These are phyloP conservation scores for Ips typographus DNA, from an alignment of 1,140 invertebrate genomes.

Conservation along the genomic window DNA sequence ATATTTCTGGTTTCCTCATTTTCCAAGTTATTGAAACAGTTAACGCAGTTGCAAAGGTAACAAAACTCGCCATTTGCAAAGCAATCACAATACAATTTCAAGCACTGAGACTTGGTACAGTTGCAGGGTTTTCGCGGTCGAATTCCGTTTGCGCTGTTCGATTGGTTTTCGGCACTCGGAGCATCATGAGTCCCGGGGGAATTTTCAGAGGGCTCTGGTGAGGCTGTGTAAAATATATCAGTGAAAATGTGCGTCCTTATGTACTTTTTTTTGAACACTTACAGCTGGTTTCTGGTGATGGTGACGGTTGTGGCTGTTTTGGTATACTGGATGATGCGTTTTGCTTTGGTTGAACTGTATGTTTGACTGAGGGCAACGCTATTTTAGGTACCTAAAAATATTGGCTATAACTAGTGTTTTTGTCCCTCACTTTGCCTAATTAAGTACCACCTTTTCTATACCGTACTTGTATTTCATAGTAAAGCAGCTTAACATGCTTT, in stretches of 20 bases:
- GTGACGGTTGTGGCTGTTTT: background rate
- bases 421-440: too few relatives aligned
- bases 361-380: constrained; percentile 33
- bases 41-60: constrained; percentile 96
- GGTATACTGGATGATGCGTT: constrained; percentile 7
- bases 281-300: constrained; percentile 20
- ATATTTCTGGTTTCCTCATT: constrained; percentile 94
- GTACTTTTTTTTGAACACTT: background rate
- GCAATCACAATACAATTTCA: constrained; percentile 99
- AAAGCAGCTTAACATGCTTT: too few relatives aligned
- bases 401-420: background rate
- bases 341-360: constrained; percentile 6
- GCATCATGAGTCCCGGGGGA: background rate
- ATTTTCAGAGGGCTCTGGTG: background rate
- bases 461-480: too few relatives aligned
- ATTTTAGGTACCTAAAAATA: constrained; percentile 35
- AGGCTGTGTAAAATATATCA: background rate
- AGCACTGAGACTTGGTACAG: constrained; percentile 98
- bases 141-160: constrained; percentile 62
- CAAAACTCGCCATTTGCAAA: constrained; percentile 99
- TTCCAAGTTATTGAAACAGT: constrained; percentile 96
- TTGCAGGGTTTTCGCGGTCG: constrained; percentile 94
- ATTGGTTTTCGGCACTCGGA: constrained; percentile 17
- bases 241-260: too few relatives aligned
- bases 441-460: too few relatives aligned